Base-by-base conservation (phyloP, 2,797 vertebrate genomes). In the Lepilemur septentrionalis region DNA sequence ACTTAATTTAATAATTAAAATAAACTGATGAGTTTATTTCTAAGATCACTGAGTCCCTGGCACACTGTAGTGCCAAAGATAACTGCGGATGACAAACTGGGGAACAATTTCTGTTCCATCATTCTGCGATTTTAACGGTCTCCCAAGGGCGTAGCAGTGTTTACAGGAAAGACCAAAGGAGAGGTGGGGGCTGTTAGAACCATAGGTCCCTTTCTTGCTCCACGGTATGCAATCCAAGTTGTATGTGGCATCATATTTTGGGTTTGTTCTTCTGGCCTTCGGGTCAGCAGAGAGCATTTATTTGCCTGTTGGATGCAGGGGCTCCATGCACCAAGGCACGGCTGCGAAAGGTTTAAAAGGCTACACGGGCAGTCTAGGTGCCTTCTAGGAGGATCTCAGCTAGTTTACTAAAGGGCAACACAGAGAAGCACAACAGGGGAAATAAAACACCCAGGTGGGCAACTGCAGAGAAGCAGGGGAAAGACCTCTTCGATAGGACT, bases 191-290 rank as follows among this genome's bases (percentile, higher is more conserved):
- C 13, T 17, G 59, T 67, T 25, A 3, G 46, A 63, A 76, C 35
- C 0, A 15, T 0, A 30, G 75, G 15, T 50, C 76, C 4, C 1
- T 57, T 4, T 43, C 6, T 38, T 9, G 8, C 1, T 3, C 38
- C 30, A 28, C 0, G 0, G 38, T 65, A 46, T 0, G 2, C 14
- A 75, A 79, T 23, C 20, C 69, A 72, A 38, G 18, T 12, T 20
- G 32, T 35, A 65, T 55, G 41, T 22, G 18, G 7, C 57, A 35
- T 41, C 72, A 9, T n/a, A 18, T 38, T 61, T 18, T 14, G 15
- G 23, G 17, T 72, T 23, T 52, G 28, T 65, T 50, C 70, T 80
- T 78, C 55, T 3, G 3, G 55, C 41, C 83, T 96, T 46, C 2
- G 10, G 28, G 2, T 52, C 48, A 11, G 43, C 25, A 50, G 55